Conservation (phyloP, 2,113 vertebrate genomes). For the Rhegmatorhina hoffmannsi region DNA sequence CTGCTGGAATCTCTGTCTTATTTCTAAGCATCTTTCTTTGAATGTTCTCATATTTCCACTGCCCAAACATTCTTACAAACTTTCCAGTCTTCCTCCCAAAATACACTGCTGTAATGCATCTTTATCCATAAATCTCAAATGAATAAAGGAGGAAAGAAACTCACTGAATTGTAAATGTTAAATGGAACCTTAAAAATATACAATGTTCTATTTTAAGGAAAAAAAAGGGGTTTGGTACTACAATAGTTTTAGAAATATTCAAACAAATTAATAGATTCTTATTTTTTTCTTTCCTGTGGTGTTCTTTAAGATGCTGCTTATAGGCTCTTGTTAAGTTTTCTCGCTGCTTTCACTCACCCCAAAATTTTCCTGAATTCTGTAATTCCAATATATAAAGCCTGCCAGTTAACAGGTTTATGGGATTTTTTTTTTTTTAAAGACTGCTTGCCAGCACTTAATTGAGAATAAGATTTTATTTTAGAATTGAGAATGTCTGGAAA, state of each 20-base stretch:
- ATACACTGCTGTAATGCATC: neutral
- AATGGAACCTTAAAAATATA: neutral
- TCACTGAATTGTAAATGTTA: neutral
- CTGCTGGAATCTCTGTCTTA: slow-evolving; percentile 28
- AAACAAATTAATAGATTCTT: rapidly evolving
- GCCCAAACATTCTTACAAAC: slow-evolving; percentile 6
- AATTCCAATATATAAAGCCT: neutral
- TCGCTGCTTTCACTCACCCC: neutral
- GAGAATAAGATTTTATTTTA: slow-evolving; percentile 14
- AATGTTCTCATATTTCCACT: neutral
- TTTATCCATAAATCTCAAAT: neutral
- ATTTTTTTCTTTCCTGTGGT: neutral
- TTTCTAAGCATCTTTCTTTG: slow-evolving; percentile 42
- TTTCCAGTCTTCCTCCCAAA: slow-evolving; percentile 49
- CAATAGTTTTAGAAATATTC: neutral
- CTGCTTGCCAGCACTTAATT: neutral
- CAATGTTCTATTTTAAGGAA: neutral
- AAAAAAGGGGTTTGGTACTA: neutral
- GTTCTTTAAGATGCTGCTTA: neutral
- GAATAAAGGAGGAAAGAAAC: neutral
- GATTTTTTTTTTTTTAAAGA: neutral
- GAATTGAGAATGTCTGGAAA: slow-evolving; percentile 21
- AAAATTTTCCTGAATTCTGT: neutral
- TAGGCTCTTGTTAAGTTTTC: neutral
- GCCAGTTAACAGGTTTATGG: neutral